These are phyloP conservation scores for Tenodera sinensis DNA, from an alignment of 2,888 invertebrate genomes.

Conservation along the genomic window DNA sequence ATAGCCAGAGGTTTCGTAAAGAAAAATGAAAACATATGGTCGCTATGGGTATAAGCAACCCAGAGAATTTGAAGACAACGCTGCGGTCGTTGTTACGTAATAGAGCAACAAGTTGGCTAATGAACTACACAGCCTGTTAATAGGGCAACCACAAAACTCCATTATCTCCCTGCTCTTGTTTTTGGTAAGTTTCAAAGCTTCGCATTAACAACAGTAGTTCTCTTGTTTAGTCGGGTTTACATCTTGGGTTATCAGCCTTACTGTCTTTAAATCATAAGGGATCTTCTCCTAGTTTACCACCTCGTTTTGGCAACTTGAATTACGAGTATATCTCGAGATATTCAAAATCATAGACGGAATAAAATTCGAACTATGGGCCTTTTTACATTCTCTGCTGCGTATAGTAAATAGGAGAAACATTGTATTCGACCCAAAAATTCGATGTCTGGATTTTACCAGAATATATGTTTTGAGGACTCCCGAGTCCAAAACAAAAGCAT, in stretches of 20 bases:
- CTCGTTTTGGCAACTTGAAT: too few relatives aligned
- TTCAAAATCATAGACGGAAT: too few relatives aligned
- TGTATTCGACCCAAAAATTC: too few relatives aligned
- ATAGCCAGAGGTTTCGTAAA: neutral
- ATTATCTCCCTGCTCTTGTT: neutral
- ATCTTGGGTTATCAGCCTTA: neutral
- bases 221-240: neutral
- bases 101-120: neutral
- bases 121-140: neutral
- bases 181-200: neutral
- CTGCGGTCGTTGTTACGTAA: neutral
- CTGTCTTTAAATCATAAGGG: too few relatives aligned
- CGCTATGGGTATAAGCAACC: neutral
- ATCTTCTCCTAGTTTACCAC: too few relatives aligned
- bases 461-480: too few relatives aligned
- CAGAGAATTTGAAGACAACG: neutral
- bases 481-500: too few relatives aligned
- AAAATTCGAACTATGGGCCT: too few relatives aligned
- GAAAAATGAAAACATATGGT: neutral
- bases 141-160: neutral
- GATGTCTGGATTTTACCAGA: too few relatives aligned
- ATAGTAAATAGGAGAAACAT: too few relatives aligned
- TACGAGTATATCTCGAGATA: too few relatives aligned
- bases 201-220: neutral
- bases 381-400: too few relatives aligned